phyloP scores from a whole-genome alignment of 2,888 invertebrate genomes.

The Hylaea fasciaria region DNA sequence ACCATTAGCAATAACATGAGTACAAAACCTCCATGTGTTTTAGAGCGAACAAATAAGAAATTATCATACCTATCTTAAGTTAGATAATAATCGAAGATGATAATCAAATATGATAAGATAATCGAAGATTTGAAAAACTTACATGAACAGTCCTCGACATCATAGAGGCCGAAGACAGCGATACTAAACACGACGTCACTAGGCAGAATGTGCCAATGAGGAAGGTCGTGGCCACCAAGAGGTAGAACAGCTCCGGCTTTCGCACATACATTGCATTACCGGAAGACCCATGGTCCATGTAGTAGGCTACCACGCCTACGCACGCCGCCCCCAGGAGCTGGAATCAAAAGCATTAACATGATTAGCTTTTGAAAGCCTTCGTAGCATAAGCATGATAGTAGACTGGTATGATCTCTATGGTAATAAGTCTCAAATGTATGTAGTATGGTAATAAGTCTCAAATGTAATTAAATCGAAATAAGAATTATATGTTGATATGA shows the following conservation, averaged over 20 bases:
- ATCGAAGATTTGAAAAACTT: slow-evolving; percentile 70
- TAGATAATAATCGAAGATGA: no score
- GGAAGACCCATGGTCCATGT: slow-evolving; percentile 67
- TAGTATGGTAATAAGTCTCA: no score
- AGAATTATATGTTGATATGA: no score
- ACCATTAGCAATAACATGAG: no score
- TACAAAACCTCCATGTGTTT: no score
- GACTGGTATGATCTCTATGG: no score
- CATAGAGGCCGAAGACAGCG: slow-evolving; percentile 92
- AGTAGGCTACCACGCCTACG: slow-evolving; percentile 88
- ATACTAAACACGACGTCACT: slow-evolving; percentile 89
- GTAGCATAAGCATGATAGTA: no score
- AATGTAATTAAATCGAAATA: no score
- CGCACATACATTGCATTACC: slow-evolving; percentile 50
- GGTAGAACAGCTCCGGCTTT: slow-evolving; percentile 88
- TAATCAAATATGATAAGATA: no score
- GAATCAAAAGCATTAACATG: slow-evolving; percentile 49
- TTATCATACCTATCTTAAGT: no score
- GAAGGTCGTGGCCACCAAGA: slow-evolving; percentile 90
- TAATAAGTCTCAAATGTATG: no score
- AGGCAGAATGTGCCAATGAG: slow-evolving; percentile 92
- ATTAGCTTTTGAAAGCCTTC: background rate
- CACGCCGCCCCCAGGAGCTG: slow-evolving; percentile 91
- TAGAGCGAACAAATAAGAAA: no score
- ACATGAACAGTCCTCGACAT: slow-evolving; percentile 92